Evolutionary conservation across 2,113 vertebrate species (phyloP), one percentile per base, ranked within the genome.

Genomic region (Eurystomus gularis): DNA sequence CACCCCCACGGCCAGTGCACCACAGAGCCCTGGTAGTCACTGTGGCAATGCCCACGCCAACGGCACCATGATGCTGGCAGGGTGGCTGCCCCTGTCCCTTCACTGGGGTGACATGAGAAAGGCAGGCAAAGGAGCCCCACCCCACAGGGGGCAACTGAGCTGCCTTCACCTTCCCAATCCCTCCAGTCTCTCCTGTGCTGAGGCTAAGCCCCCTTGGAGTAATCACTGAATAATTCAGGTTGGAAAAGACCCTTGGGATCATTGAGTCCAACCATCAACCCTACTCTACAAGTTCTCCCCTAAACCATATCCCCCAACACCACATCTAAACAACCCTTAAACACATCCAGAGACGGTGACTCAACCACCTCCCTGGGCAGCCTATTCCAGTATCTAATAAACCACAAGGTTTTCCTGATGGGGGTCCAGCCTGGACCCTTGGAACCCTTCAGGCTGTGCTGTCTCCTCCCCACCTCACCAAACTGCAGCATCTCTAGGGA

Each of bases 111-210:
- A 44, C 2, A 6, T 5, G 18, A 44, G 62, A 83, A 54, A 88
- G 23, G 40, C 42, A 62, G 23, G 3, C 46, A 78, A 46, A 83
- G 51, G 11, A 78, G 26, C 15, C 57, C n/a, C n/a, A 58, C 12
- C 10, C 9, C 11, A n/a, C 6, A 16, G 26, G 13, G 5, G 9
- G 8, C n/a, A n/a, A 55, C 13, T 5, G 18, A 82, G 48, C 42
- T 3, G 5, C 42, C 4, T 3, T 23, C 77, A 93, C 81, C 35
- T 39, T 28, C 35, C 16, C 17, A 64, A 14, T 2, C 6, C 15
- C 5, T 20, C 0, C 1, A 0, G 4, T 6, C 18, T 40, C n/a
- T 17, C 31, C 5, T 0, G 6, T 0, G 4, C 40, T 61, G 33
- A 49, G 20, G 35, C 35, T 4, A 3, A 70, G 51, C 44, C 65